phyloP scores from a whole-genome alignment of 2,113 vertebrate genomes.

The Benitochromis conjunctus region DNA sequence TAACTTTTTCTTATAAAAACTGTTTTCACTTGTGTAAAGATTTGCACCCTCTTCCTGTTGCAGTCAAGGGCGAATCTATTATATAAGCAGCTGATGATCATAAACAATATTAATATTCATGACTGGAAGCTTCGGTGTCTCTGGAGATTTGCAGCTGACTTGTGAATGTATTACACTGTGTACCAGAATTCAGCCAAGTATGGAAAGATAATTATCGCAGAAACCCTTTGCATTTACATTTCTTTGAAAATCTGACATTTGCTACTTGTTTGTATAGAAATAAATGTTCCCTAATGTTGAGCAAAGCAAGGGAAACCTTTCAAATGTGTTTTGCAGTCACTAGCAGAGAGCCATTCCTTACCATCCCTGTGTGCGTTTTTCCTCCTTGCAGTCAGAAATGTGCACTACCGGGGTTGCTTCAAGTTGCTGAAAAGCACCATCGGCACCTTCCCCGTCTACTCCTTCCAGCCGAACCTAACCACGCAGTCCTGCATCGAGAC shows the following conservation, averaged over 20 bases:
- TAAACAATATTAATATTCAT: conserved; percentile 43
- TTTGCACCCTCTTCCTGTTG: neutral
- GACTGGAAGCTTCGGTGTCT: neutral
- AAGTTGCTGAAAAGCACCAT: conserved; percentile 76
- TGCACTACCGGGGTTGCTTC: conserved; percentile 89
- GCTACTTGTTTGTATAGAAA: neutral
- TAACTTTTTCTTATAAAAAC: neutral
- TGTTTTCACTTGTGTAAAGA: neutral
- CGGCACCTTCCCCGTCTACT: conserved; percentile 75
- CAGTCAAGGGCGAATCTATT: conserved; percentile 1
- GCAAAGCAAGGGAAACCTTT: neutral
- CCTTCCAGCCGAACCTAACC: conserved; percentile 80
- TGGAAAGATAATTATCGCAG: neutral
- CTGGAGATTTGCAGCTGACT: conserved; percentile 22
- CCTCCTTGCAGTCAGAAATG: conserved; percentile 78
- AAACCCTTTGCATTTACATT: neutral
- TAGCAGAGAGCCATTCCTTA: neutral
- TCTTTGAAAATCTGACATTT: neutral
- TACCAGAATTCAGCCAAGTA: neutral
- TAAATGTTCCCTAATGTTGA: neutral
- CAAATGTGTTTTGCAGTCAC: neutral
- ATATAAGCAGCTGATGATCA: conserved; percentile 1
- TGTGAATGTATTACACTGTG: conserved; percentile 1
- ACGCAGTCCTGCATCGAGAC: conserved; percentile 87
- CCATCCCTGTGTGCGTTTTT: neutral